phyloP scores from a whole-genome alignment of 2,888 invertebrate genomes.

The Dryomyza anilis region DNA sequence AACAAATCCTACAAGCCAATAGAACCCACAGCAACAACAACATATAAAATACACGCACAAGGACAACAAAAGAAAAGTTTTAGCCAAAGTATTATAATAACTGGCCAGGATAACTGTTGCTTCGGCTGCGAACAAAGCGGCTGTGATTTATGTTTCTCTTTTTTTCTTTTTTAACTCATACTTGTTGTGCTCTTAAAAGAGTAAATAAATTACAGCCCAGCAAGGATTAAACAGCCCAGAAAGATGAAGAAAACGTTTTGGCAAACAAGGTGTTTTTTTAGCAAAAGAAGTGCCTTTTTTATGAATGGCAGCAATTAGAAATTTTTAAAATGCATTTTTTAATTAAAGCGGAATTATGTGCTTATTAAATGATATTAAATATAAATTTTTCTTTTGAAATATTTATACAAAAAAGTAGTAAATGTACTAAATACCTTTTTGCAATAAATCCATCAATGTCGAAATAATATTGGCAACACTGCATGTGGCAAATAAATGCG shows the following conservation, averaged over 20 bases:
- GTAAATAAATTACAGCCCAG: constrained; percentile 31
- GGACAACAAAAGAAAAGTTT: constrained; percentile 15
- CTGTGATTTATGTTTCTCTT: constrained; percentile 31
- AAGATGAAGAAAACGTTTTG: background rate
- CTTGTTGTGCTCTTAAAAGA: constrained; percentile 28
- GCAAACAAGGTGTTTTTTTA: background rate
- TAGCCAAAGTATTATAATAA: constrained; percentile 17
- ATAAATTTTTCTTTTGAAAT: background rate
- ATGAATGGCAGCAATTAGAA: background rate
- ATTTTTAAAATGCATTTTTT: constrained; percentile 1
- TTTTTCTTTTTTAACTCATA: too few relatives aligned
- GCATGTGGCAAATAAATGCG: background rate
- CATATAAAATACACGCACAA: too few relatives aligned
- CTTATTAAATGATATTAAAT: too few relatives aligned
- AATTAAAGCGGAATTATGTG: constrained; percentile 1
- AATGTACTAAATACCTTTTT: too few relatives aligned
- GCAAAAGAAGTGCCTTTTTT: background rate
- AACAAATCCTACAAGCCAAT: too few relatives aligned
- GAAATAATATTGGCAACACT: too few relatives aligned
- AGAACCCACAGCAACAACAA: too few relatives aligned
- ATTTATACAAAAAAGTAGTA: too few relatives aligned
- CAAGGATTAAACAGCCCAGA: constrained; percentile 25
- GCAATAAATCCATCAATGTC: too few relatives aligned
- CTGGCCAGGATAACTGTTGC: constrained; percentile 24
- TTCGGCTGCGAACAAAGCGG: background rate